Evolutionary conservation across 2,797 vertebrate genomes (phyloP).

Genomic region (Mycteria americana): DNA sequence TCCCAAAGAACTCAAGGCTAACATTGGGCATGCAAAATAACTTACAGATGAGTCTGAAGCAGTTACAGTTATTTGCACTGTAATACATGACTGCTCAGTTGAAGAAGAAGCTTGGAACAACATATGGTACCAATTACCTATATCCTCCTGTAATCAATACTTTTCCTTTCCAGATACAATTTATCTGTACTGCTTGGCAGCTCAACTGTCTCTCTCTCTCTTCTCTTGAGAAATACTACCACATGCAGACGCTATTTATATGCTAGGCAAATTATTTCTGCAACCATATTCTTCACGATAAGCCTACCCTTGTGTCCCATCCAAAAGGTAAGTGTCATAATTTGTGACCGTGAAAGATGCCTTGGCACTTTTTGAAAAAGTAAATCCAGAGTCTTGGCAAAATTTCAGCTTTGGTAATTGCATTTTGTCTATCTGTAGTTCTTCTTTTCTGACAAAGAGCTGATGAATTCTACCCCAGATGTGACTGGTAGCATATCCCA

Average conservation of each 20-base stretch:
- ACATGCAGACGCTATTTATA: background rate
- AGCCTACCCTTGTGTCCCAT: background rate
- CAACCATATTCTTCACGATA: background rate
- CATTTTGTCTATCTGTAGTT: background rate
- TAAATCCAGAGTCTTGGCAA: background rate
- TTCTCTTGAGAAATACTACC: background rate
- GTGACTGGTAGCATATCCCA: background rate
- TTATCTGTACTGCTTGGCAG: constrained; percentile 20
- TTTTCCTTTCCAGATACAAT: background rate
- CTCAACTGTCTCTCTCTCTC: background rate
- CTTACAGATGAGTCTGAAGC: background rate
- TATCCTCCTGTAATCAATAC: background rate
- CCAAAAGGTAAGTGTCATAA: background rate
- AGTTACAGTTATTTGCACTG: background rate
- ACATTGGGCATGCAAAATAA: background rate
- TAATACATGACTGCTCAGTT: background rate
- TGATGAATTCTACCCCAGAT: background rate
- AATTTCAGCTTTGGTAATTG: background rate
- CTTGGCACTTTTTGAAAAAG: background rate
- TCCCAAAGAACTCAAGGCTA: background rate
- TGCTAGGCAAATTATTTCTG: background rate
- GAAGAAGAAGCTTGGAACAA: background rate
- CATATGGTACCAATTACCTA: background rate
- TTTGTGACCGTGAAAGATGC: background rate
- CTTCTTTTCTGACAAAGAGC: background rate